Conservation (phyloP, 2,888 invertebrate genomes). For the Drosophila hamatofila region DNA sequence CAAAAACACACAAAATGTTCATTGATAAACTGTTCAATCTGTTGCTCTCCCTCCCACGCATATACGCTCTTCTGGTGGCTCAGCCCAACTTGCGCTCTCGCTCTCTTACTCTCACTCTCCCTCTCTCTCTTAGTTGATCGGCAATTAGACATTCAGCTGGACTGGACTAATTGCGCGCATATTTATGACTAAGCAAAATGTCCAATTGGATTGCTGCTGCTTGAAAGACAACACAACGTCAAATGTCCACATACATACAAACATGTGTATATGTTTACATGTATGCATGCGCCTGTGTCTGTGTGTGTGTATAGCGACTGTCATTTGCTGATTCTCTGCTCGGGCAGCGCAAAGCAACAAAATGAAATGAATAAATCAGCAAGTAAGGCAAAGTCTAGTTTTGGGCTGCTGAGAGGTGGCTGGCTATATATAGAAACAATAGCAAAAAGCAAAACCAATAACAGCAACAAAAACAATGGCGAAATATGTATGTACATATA, state of each 20-base stretch:
- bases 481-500: constrained; percentile 16
- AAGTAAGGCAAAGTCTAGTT: constrained; percentile 59
- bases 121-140: constrained; percentile 29
- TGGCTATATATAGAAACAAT: constrained; percentile 51
- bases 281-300: constrained; percentile 1
- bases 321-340: constrained; percentile 27
- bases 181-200: constrained; percentile 73
- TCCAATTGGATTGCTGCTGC: constrained; percentile 57
- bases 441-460: constrained; percentile 32
- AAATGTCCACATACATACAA: constrained; percentile 1
- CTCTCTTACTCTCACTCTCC: neutral
- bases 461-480: constrained; percentile 34
- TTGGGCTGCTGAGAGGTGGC: constrained; percentile 41
- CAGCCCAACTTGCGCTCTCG: neutral
- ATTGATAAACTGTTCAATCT: constrained; percentile 58
- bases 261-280: neutral
- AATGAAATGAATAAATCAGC: constrained; percentile 39
- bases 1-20: constrained; percentile 39
- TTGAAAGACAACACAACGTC: constrained; percentile 25
- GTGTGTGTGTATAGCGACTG: constrained; percentile 12
- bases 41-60: constrained; percentile 35
- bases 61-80: neutral
- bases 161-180: constrained; percentile 67
- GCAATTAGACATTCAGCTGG: constrained; percentile 43
- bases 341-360: constrained; percentile 17